Conservation (phyloP, 2,888 invertebrate species). For the Phanerotoma sp. region DNA sequence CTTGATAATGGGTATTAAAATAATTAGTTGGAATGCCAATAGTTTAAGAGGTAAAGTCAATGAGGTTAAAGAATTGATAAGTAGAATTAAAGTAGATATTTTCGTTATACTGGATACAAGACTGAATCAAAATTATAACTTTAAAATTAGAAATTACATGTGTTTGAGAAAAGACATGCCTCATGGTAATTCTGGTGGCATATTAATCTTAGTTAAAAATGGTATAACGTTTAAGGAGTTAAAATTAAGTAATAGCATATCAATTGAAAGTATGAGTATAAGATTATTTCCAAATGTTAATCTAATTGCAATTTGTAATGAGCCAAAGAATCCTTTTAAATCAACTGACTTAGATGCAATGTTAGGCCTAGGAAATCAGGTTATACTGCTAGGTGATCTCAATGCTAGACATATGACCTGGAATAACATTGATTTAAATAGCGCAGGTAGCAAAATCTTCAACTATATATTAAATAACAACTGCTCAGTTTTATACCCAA, state of each 20-base stretch:
- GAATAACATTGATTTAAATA: conserved; percentile 24
- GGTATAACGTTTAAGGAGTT: conserved; percentile 21
- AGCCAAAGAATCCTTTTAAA: background rate
- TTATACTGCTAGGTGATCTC: conserved; percentile 29
- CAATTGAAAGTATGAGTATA: background rate
- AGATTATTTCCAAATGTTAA: background rate
- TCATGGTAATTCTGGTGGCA: conserved; percentile 26
- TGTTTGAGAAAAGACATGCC: conserved; percentile 30
- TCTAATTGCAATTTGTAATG: background rate
- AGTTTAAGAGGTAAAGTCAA: conserved; percentile 27
- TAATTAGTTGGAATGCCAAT: conserved; percentile 37
- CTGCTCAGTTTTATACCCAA: conserved; percentile 17
- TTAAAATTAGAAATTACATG: conserved; percentile 32
- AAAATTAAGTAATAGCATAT: background rate
- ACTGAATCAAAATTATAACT: conserved; percentile 22
- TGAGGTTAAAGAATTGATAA: conserved; percentile 29
- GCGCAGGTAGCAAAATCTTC: conserved; percentile 19
- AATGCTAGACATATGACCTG: conserved; percentile 29
- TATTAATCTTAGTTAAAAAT: conserved; percentile 32
- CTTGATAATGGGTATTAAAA: conserved; percentile 29
- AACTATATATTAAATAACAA: conserved; percentile 18
- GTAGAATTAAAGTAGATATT: conserved; percentile 30
- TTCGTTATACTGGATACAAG: conserved; percentile 31
- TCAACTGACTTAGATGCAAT: background rate
- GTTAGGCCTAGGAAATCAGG: background rate